phyloP scores from a whole-genome alignment of 2,888 invertebrate genomes.

The Ectemnius cavifrons region DNA sequence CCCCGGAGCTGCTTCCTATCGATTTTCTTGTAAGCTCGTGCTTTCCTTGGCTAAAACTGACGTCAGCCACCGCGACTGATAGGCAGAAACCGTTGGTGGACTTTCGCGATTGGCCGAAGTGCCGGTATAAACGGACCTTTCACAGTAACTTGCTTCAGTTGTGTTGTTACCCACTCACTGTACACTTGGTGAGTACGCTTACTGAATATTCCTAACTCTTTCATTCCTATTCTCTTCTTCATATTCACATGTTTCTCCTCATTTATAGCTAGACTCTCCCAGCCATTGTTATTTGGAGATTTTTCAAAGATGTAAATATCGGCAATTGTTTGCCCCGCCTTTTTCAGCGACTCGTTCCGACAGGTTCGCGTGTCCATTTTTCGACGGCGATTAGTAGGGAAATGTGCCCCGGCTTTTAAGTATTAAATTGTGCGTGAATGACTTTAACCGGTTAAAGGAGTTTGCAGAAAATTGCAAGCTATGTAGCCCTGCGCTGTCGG shows the following conservation, averaged over 20 bases:
- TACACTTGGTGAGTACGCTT: conserved; percentile 72
- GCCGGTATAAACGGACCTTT: conserved; percentile 69
- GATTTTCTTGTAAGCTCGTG: conserved; percentile 51
- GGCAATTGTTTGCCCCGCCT: too few species aligned
- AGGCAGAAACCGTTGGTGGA: conserved; percentile 54
- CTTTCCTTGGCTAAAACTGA: conserved; percentile 59
- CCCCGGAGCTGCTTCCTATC: conserved; percentile 30
- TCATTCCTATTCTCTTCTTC: background rate
- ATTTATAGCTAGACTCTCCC: too few species aligned
- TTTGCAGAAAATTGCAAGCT: conserved; percentile 5
- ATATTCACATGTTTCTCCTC: background rate
- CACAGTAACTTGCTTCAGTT: conserved; percentile 69
- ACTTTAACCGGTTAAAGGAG: too few species aligned
- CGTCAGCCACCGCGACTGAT: conserved; percentile 53
- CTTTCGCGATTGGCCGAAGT: conserved; percentile 62
- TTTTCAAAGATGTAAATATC: too few species aligned
- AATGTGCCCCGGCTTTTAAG: too few species aligned
- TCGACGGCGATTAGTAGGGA: too few species aligned
- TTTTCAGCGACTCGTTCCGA: too few species aligned
- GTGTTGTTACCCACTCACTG: conserved; percentile 72
- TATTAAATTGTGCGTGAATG: too few species aligned
- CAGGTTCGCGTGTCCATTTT: too few species aligned
- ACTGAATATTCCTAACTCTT: background rate
- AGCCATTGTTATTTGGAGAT: too few species aligned
- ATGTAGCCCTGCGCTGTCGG: background rate